Evolutionary conservation across 2,888 invertebrate species (phyloP).

Genomic region (Aspidiotus rigidus): DNA sequence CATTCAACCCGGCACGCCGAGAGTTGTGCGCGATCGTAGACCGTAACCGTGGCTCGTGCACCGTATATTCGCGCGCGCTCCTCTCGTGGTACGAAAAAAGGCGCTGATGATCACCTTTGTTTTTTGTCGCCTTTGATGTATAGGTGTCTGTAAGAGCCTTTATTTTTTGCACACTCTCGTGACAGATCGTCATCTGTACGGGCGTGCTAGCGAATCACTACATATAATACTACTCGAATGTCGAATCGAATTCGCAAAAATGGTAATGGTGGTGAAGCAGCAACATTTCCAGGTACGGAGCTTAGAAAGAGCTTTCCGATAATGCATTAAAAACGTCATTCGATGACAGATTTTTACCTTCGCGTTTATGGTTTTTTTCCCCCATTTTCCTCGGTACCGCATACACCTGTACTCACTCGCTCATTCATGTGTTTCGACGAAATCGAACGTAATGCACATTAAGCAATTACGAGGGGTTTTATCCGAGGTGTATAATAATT

Average conservation of each 20-base stretch:
- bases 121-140: not conserved
- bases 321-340: not conserved
- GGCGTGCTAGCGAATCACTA: not conserved
- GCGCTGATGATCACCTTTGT: not conserved
- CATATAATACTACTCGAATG: not conserved
- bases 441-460: no score
- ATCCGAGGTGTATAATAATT: no score
- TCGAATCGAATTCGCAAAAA: conserved; percentile 5
- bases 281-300: conserved; percentile 21
- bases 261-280: conserved; percentile 27
- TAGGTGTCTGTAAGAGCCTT: no score
- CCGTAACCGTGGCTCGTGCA: not conserved
- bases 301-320: not conserved
- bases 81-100: not conserved
- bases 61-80: not conserved
- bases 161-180: no score
- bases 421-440: no score
- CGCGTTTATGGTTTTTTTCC: no score
- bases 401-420: no score
- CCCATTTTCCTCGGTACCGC: no score
- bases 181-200: no score
- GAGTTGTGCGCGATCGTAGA: conserved; percentile 6
- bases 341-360: not conserved
- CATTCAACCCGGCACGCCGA: conserved; percentile 1
- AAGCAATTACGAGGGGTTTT: no score